Base-by-base conservation (phyloP, 2,113 vertebrate genomes). In the Dipodomys ordii region DNA sequence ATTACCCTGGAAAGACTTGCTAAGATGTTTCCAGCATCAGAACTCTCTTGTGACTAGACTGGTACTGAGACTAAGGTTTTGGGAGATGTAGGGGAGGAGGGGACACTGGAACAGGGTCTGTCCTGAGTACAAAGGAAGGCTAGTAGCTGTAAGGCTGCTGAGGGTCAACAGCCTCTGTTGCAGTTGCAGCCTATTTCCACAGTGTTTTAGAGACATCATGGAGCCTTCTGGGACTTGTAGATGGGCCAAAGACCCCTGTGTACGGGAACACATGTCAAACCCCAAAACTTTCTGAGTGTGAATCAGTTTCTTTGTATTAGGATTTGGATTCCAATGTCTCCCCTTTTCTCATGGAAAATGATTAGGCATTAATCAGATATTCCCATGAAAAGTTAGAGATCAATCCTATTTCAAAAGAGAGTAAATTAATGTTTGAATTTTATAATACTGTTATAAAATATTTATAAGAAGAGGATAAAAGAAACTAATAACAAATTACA, bases 291-390 rank as follows among this genome's bases (percentile, higher is more conserved):
- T 27, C 22, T 53, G 44, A 8, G 44, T 62, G 15, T 69, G 72
- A 90, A 46, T 67, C 39, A 49, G 62, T 74, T 53, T 39, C 32
- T 82, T 73, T 73, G 25, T 32, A 83, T 44, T 15, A 82, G 27
- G 57, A 60, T 68, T 82, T 62, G 72, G 35, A 74, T 89, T 83
- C 35, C n/a, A 89, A 22, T 73, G 57, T 30, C 89, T 89, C 60
- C 30, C n/a, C 20, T 3, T 16, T 72, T 1, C 20, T 7, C 16
- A 57, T 62, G 8, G 67, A 68, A 92, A 53, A 32, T 49, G 44
- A 89, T 69, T 78, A 92, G 88, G 86, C 46, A 62, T 86, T 62
- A 72, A 39, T 80, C 60, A 74, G 28, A 83, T n/a, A 30, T n/a
- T 90, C 35, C 82, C 18, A 49, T 2, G 6, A 46, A 89, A 86